phyloP scores from a whole-genome alignment of 2,888 invertebrate species.

The Empis livida region DNA sequence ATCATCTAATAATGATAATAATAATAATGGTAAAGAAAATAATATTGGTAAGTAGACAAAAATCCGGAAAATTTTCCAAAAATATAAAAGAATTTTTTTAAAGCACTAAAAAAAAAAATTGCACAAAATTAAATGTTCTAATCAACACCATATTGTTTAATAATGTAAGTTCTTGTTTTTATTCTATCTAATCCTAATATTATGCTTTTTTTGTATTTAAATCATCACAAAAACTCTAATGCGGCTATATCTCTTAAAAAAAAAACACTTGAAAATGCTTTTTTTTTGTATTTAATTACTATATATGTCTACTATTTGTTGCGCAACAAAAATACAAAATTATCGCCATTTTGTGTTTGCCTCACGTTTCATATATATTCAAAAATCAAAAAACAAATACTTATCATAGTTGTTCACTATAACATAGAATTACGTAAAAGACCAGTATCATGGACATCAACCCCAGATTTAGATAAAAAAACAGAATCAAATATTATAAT shows the following conservation, averaged over 20 bases:
- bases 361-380: slow-evolving; percentile 3
- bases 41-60: slow-evolving; percentile 28
- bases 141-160: background rate
- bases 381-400: slow-evolving; percentile 6
- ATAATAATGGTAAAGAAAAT: slow-evolving; percentile 22
- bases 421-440: slow-evolving; percentile 36
- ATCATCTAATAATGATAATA: slow-evolving; percentile 18
- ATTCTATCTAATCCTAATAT: background rate
- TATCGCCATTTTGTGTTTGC: too few relatives aligned
- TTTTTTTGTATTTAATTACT: too few relatives aligned
- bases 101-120: background rate
- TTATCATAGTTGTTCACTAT: slow-evolving; percentile 34
- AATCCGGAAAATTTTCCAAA: background rate
- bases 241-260: too few relatives aligned
- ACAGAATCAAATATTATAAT: slow-evolving; percentile 9
- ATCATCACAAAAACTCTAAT: too few relatives aligned
- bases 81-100: background rate
- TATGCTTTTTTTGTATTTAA: background rate
- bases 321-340: too few relatives aligned
- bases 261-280: too few relatives aligned
- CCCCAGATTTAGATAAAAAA: slow-evolving; percentile 58
- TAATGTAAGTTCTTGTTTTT: background rate
- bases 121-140: background rate
- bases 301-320: too few relatives aligned
- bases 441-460: slow-evolving; percentile 64